These are phyloP conservation scores for Probosciger aterrimus DNA, from an alignment of 2,113 vertebrate species.

Conservation along the genomic window DNA sequence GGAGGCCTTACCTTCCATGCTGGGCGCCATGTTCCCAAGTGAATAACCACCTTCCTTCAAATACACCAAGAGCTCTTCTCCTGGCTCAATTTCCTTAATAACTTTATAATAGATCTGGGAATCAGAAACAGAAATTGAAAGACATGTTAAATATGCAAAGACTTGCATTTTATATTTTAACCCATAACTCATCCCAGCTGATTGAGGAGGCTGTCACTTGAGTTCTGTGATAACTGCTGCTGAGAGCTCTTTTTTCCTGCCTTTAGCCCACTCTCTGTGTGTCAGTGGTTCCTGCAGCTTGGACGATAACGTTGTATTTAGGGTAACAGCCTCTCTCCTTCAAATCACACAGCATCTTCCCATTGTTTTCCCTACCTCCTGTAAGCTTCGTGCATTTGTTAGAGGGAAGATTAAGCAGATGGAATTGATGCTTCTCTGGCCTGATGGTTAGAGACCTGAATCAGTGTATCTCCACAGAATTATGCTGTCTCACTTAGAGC, in stretches of 20 bases:
- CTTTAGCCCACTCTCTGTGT: neutral
- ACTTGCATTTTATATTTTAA: neutral
- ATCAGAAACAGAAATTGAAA: constrained; percentile 15
- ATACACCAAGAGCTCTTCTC: constrained; percentile 94
- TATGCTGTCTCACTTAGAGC: neutral
- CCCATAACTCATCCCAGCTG: neutral
- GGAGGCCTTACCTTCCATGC: constrained; percentile 90
- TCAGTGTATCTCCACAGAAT: rapidly evolving
- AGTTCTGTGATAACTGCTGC: neutral
- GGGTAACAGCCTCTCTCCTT: neutral
- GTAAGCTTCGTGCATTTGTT: neutral
- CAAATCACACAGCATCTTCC: neutral
- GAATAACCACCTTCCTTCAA: constrained; percentile 93
- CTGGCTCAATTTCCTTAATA: constrained; percentile 93
- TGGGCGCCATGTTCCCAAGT: constrained; percentile 89
- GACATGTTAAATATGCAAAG: neutral
- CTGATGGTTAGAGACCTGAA: neutral
- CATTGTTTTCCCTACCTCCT: neutral
- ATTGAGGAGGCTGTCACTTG: neutral
- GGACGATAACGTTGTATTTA: neutral
- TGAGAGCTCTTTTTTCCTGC: neutral
- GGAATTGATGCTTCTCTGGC: neutral
- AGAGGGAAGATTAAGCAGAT: neutral
- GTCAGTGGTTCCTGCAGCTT: neutral
- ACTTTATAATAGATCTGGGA: constrained; percentile 93